Evolutionary conservation across 2,113 vertebrate species (phyloP).

Genomic region (Steatornis caripensis): DNA sequence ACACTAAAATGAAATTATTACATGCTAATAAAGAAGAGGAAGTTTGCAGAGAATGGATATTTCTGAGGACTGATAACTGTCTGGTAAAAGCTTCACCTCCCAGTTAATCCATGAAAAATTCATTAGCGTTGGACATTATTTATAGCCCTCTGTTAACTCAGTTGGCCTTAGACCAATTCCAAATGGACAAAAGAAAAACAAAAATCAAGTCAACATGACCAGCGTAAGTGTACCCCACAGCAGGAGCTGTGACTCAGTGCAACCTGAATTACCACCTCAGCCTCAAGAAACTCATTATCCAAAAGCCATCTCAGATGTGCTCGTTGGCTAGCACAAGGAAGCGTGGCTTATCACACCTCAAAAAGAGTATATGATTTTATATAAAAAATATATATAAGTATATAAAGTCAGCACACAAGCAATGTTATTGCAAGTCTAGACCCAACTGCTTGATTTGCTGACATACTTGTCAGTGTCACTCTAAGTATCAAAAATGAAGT

Average conservation of each 20-base stretch:
- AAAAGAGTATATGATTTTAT: neutral
- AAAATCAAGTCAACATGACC: neutral
- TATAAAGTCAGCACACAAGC: neutral
- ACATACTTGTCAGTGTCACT: neutral
- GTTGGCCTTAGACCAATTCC: neutral
- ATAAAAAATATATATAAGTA: neutral
- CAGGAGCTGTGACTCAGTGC: neutral
- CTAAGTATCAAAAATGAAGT: neutral
- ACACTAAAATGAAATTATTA: constrained; percentile 44
- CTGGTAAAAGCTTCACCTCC: constrained; percentile 10
- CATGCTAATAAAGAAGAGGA: neutral
- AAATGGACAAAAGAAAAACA: constrained; percentile 7
- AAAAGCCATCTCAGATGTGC: neutral
- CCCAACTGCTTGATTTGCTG: neutral
- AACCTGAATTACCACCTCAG: neutral
- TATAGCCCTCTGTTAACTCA: neutral
- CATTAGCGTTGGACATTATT: constrained; percentile 31
- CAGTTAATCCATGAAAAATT: constrained; percentile 42
- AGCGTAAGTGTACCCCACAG: neutral
- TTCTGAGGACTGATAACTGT: constrained; percentile 34
- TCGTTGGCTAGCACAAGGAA: neutral
- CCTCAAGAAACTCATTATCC: neutral
- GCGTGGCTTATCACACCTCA: rapidly evolving
- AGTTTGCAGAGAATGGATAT: neutral
- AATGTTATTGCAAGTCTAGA: neutral